phyloP scores from a whole-genome alignment of 2,113 vertebrate genomes.

The Paradisaea rubra region DNA sequence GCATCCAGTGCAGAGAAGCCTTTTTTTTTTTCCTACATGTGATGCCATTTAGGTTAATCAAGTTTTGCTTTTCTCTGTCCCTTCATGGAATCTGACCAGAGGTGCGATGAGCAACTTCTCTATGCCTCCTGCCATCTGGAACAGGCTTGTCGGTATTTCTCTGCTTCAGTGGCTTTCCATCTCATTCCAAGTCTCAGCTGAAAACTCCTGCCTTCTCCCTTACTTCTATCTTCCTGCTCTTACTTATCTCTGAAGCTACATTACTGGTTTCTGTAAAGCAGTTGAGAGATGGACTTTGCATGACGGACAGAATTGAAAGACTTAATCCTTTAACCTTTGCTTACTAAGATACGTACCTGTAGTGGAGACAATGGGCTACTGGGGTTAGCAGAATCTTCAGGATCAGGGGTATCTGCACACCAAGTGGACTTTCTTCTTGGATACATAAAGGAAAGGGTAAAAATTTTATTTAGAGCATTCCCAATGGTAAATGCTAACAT shows the following conservation, averaged over 20 bases:
- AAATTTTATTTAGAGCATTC: neutral
- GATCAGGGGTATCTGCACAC: neutral
- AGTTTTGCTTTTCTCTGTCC: neutral
- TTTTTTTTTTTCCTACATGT: neutral
- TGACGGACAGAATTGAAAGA: neutral
- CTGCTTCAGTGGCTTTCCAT: neutral
- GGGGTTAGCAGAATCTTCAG: neutral
- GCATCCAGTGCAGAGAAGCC: neutral
- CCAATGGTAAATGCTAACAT: neutral
- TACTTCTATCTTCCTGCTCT: neutral
- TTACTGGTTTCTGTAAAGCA: neutral
- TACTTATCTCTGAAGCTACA: neutral
- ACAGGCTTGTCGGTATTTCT: neutral
- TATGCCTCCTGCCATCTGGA: neutral
- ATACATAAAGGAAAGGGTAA: neutral
- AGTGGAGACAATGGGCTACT: neutral
- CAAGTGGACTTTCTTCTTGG: neutral
- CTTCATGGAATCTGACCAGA: neutral
- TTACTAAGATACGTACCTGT: neutral
- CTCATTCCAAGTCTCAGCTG: neutral
- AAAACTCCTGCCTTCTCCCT: neutral
- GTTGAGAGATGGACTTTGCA: neutral
- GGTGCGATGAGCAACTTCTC: neutral
- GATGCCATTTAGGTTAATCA: neutral
- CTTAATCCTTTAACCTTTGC: neutral